Conservation (phyloP, 2,797 vertebrate species). For the Crypturellus tataupa region DNA sequence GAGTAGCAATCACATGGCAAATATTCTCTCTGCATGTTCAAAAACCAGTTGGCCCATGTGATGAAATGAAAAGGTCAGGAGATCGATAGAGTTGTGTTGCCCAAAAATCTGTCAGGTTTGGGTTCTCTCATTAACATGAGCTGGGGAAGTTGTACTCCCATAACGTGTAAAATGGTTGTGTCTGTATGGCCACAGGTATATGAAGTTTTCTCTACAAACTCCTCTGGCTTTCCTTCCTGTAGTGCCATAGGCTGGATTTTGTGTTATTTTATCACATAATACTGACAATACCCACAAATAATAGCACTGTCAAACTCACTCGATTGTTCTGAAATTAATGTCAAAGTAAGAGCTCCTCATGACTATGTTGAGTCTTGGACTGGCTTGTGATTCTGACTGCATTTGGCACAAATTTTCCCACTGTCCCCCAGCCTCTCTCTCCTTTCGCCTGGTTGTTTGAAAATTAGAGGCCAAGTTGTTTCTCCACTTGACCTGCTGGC, state of each 20-base stretch:
- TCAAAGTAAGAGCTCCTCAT: neutral
- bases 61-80: slow-evolving; percentile 28
- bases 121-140: neutral
- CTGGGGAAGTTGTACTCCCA: neutral
- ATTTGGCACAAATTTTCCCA: neutral
- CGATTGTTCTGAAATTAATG: neutral
- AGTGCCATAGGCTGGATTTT: neutral
- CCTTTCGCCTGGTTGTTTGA: neutral
- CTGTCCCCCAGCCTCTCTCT: neutral
- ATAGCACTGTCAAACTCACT: neutral
- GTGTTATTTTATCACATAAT: accelerated
- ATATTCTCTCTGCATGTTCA: neutral
- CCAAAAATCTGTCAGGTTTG: neutral
- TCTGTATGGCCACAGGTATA: neutral
- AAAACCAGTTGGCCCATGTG: slow-evolving; percentile 14
- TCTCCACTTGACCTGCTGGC: neutral
- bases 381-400: neutral
- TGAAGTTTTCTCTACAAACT: neutral
- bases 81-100: neutral
- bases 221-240: neutral
- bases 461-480: neutral
- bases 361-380: neutral
- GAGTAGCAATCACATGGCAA: slow-evolving; percentile 55
- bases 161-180: neutral
- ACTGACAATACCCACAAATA: neutral